Evolutionary conservation across 1,140 invertebrate genomes (phyloP).

Genomic region (Popillia japonica): DNA sequence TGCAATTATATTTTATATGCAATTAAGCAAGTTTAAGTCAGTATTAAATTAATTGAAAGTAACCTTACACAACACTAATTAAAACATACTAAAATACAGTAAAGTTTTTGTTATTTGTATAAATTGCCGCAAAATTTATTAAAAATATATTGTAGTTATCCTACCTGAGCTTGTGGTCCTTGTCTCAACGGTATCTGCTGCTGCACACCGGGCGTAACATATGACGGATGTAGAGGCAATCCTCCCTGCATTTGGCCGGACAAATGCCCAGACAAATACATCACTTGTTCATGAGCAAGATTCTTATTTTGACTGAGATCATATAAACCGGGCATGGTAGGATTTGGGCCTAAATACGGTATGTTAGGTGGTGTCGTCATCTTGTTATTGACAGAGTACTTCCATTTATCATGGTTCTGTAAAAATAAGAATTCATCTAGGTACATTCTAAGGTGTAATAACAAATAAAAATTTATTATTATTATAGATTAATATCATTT

Average conservation of each 20-base stretch:
- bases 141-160: background rate
- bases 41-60: no score
- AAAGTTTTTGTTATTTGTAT: no score
- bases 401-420: conserved; percentile 78
- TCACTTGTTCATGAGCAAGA: conserved; percentile 68
- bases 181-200: conserved; percentile 64
- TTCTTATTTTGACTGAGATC: conserved; percentile 66
- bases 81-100: no score
- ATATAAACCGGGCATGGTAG: conserved; percentile 64
- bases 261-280: conserved; percentile 70
- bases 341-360: conserved; percentile 66
- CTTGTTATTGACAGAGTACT: conserved; percentile 62
- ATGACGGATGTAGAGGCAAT: conserved; percentile 69
- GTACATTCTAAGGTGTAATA: no score
- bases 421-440: conserved; percentile 52
- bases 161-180: conserved; percentile 46
- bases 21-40: no score
- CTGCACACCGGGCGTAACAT: conserved; percentile 68
- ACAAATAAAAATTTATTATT: no score
- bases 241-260: conserved; percentile 72
- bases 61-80: no score
- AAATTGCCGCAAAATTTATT: no score
- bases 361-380: conserved; percentile 66
- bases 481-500: no score
- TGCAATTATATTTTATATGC: no score